Conservation (phyloP, 2,113 vertebrate species). For the Xyrauchen texanus region DNA sequence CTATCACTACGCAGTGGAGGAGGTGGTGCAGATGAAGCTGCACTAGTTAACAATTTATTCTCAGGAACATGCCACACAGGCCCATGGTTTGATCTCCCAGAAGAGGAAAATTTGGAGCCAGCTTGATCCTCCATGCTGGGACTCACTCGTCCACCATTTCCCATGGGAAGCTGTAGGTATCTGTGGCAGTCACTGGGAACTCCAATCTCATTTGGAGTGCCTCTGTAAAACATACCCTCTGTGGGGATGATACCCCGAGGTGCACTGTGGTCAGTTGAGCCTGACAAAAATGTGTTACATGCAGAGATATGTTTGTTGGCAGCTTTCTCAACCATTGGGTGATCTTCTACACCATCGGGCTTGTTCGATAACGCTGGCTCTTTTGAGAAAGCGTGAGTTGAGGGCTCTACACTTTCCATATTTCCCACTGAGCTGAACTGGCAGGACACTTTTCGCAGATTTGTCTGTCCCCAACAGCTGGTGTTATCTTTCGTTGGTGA, state of each 20-base stretch:
- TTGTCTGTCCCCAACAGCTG: constrained; percentile 73
- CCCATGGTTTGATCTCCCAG: constrained; percentile 71
- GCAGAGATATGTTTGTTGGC: constrained; percentile 76
- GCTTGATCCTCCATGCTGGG: constrained; percentile 68
- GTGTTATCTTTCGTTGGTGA: constrained; percentile 79
- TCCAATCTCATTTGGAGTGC: constrained; percentile 71
- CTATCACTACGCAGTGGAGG: constrained; percentile 85
- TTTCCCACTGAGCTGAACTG: constrained; percentile 79
- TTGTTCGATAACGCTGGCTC: constrained; percentile 74
- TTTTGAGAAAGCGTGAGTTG: constrained; percentile 63
- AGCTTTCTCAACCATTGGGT: constrained; percentile 12
- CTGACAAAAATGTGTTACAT: constrained; percentile 82
- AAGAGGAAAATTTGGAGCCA: constrained; percentile 59
- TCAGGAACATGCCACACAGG: constrained; percentile 88
- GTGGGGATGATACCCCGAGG: constrained; percentile 68
- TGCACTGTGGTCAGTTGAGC: constrained; percentile 74
- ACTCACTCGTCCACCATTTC: constrained; percentile 65
- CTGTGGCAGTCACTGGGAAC: constrained; percentile 66
- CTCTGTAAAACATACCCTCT: constrained; percentile 82
- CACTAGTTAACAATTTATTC: constrained; percentile 71
- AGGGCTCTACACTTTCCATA: constrained; percentile 84
- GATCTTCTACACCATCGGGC: constrained; percentile 58
- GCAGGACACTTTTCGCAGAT: constrained; percentile 71
- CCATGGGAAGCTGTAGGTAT: constrained; percentile 60
- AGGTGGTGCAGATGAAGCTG: constrained; percentile 76